Conservation (phyloP, 2,888 invertebrate species). For the Abrostola triplasia region DNA sequence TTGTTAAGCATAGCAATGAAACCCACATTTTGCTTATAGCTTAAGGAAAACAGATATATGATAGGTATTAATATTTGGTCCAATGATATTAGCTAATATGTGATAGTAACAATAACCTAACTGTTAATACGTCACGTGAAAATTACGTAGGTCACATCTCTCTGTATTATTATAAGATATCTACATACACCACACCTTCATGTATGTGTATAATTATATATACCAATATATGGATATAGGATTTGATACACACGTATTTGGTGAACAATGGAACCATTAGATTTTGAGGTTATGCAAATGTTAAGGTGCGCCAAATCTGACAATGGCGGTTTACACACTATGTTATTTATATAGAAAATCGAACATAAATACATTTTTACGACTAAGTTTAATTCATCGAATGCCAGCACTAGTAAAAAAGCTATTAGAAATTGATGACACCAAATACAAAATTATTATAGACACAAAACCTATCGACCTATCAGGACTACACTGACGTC, state of each 20-base stretch:
- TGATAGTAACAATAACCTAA: not conserved
- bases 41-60: too few species aligned
- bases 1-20: too few species aligned
- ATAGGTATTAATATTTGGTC: not conserved
- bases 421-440: too few species aligned
- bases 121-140: not conserved
- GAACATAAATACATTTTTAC: too few species aligned
- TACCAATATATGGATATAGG: not conserved
- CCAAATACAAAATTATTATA: too few species aligned
- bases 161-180: not conserved
- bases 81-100: not conserved
- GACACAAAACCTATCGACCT: too few species aligned
- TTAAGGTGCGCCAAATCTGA: not conserved
- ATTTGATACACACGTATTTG: slow-evolving; percentile 21
- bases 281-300: slow-evolving; percentile 12
- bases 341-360: not conserved
- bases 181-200: slow-evolving; percentile 6
- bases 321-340: not conserved
- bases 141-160: not conserved
- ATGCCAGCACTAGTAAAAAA: too few species aligned
- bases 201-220: not conserved
- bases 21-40: too few species aligned
- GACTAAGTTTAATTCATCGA: too few species aligned
- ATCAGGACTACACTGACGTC: too few species aligned
- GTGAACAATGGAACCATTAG: slow-evolving; percentile 29